Evolutionary conservation across 2,113 vertebrate genomes (phyloP), one percentile per base, ranked within the genome.

Genomic region (Erythrolamprus reginae): DNA sequence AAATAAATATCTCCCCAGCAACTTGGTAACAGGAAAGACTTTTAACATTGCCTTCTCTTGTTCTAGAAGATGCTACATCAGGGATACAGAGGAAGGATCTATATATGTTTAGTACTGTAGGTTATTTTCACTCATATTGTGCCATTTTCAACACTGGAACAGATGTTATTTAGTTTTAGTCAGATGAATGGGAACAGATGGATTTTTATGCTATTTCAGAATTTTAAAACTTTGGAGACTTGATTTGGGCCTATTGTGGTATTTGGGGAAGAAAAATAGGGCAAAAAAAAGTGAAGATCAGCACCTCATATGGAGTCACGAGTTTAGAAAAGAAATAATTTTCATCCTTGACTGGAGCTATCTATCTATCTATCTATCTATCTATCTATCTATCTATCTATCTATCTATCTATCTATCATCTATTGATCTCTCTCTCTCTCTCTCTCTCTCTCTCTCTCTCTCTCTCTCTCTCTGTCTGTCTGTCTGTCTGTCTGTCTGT

Each of bases 181-280:
- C 26, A 4, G 19, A 58, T 89, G 70, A 89, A 89, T 82, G 51
- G 45, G 51, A 84, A 84, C 88, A 89, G 52, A 89, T 89, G 77
- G 83, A 89, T 2, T 82, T 83, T 26, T 48, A 4, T 33, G 82
- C 82, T 84, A 84, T 89, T 84, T 84, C 89, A 58, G 89, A 89
- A 58, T 82, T 48, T 84, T 28, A 10, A 89, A 82, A 84, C 42
- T 55, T 26, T 89, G 86, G 56, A 84, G 55, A 90, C 21, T 58
- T 90, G 56, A 86, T 89, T 84, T 89, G 77, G 52, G 24, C 47
- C 42, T 56, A 42, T 21, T 47, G 28, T 56, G 24, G 56, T 83
- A 28, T 15, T 84, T 42, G 53, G 52, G 42, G 24, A 77, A 77
- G 8, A 56, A 84, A 56, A n/a, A 12, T 53, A 56, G 56, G 52